Conservation (phyloP, 1,140 invertebrate species). For the Heliconius eleuchia region DNA sequence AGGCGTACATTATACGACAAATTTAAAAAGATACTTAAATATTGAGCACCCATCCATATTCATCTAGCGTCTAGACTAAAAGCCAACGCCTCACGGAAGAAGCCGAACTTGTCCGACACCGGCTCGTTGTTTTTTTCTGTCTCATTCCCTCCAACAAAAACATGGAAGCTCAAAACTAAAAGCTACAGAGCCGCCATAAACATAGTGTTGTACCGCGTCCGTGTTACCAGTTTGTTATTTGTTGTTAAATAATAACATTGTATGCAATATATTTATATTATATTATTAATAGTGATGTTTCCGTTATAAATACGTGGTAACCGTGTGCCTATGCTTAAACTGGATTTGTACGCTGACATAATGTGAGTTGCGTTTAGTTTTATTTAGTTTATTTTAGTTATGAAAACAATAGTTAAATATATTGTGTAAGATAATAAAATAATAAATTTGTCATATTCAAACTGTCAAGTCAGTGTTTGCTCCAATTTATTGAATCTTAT, state of each 20-base stretch:
- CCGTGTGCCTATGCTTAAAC: neutral
- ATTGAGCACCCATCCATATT: constrained; percentile 21
- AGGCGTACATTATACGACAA: neutral
- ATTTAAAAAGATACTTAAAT: constrained; percentile 11
- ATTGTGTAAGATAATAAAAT: neutral
- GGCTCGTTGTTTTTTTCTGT: constrained; percentile 64
- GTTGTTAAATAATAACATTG: constrained; percentile 60
- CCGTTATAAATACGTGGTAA: constrained; percentile 28
- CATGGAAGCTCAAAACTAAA: constrained; percentile 50
- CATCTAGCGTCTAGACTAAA: constrained; percentile 50
- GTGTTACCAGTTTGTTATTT: constrained; percentile 61
- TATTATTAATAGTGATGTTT: constrained; percentile 27
- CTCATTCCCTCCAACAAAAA: constrained; percentile 68
- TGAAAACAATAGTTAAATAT: neutral
- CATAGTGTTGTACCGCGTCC: constrained; percentile 47
- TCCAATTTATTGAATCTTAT: neutral
- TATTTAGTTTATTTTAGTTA: neutral
- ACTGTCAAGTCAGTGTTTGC: neutral
- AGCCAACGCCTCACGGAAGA: constrained; percentile 56
- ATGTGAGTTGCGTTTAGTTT: constrained; percentile 13
- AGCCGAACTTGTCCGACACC: constrained; percentile 62
- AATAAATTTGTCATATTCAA: neutral
- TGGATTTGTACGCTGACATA: constrained; percentile 19
- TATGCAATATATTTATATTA: constrained; percentile 60
- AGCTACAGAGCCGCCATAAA: constrained; percentile 52